phyloP scores from a whole-genome alignment of 2,888 invertebrate species.

The Drosophila lacicola region DNA sequence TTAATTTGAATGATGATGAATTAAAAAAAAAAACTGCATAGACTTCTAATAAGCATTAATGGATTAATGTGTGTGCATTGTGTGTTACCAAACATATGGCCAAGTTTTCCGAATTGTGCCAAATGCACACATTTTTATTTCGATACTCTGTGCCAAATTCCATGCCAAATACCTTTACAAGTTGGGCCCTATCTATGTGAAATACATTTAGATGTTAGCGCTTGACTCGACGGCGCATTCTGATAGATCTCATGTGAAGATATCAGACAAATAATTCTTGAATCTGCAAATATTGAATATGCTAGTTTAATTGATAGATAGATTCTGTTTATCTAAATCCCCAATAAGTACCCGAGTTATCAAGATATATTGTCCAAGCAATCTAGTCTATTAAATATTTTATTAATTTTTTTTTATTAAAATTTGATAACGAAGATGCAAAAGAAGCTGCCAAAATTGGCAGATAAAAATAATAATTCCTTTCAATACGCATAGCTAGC shows the following conservation, averaged over 20 bases:
- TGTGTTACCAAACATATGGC: conserved; percentile 35
- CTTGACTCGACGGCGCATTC: too few relatives aligned
- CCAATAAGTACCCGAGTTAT: too few relatives aligned
- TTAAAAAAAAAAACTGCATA: not conserved
- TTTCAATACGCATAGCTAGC: not conserved
- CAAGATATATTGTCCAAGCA: too few relatives aligned
- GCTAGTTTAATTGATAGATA: too few relatives aligned
- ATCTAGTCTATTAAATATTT: not conserved
- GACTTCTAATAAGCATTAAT: not conserved
- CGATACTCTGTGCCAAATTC: conserved; percentile 51
- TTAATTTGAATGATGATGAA: not conserved
- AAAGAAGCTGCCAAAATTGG: not conserved
- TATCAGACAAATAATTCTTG: too few relatives aligned
- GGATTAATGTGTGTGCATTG: conserved; percentile 7
- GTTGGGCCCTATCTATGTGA: conserved; percentile 33
- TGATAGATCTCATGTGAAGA: too few relatives aligned
- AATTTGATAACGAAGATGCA: too few relatives aligned
- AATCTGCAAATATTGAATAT: too few relatives aligned
- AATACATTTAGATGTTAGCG: conserved; percentile 11
- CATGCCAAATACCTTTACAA: conserved; percentile 49
- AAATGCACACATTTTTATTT: conserved; percentile 36
- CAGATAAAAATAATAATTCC: not conserved
- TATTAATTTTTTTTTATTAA: not conserved
- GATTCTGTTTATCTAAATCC: too few relatives aligned
- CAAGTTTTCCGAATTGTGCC: conserved; percentile 32